Evolutionary conservation across 2,797 vertebrate genomes (phyloP), one percentile per base, ranked within the genome.

Genomic region (Podarcis lilfordi): DNA sequence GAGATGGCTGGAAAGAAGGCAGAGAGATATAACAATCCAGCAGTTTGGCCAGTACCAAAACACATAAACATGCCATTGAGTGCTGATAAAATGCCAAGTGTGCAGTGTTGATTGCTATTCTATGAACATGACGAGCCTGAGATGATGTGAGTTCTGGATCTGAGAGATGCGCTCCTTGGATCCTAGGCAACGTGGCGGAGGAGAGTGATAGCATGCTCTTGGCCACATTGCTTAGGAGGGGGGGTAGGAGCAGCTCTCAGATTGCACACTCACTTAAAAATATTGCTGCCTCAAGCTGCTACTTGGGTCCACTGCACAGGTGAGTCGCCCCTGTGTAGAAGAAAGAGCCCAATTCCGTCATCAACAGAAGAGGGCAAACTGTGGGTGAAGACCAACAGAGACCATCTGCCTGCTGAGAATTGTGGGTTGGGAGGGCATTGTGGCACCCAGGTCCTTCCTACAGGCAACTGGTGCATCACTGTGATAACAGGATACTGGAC

Each of bases 51-150:
- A 27, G 84, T 86, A 88, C 74, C 8, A 85, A 87, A 80, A 81
- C 3, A 13, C 37, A 59, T 82, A 94, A 89, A 88, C 92, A 92
- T 87, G 91, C 82, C 85, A 72, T 64, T 89, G 89, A 66, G 43
- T 84, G 59, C 50, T 93, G 84, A 86, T 82, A 89, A 92, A 91
- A 35, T 76, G 50, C 87, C 66, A 79, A 84, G 40, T 71, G 64
- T 55, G 80, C 89, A 90, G 84, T 72, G 45, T n/a, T 29, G 43
- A 77, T 79, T 25, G 23, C 29, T 43, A 50, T 45, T 32, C 59
- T 78, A 27, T 69, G 85, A 79, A 37, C 76, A 19, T 37, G 21
- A 27, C 19, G 35, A 43, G 27, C 50, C 23, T 19, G 40, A 43
- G 32, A 71, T 21, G n/a, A 27, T 69, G 69, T 88, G n/a, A 68